These are phyloP conservation scores for Leptobrachium leishanense DNA, from an alignment of 2,113 vertebrate genomes.

Conservation along the genomic window DNA sequence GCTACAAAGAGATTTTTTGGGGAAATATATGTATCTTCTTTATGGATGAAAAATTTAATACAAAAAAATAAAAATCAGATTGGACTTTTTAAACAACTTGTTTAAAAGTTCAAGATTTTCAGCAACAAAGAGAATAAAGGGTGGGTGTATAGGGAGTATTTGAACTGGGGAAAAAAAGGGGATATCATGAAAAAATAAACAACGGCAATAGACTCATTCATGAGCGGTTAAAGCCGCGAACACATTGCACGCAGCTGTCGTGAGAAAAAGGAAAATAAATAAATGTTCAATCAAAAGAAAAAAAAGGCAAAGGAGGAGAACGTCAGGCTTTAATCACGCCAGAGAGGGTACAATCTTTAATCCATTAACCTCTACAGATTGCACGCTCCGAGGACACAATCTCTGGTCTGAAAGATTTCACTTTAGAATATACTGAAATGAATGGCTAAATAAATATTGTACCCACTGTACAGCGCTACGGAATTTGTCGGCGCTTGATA, in stretches of 20 bases:
- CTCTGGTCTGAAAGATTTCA: too few species aligned
- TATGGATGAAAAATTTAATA: neutral
- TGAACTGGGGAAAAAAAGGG: slow-evolving; percentile 39
- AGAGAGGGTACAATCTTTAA: slow-evolving; percentile 64
- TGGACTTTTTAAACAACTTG: slow-evolving; percentile 51
- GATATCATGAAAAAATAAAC: slow-evolving; percentile 75
- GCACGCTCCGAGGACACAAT: too few species aligned
- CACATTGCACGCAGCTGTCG: slow-evolving; percentile 78
- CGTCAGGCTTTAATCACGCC: slow-evolving; percentile 64
- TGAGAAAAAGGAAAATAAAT: slow-evolving; percentile 65
- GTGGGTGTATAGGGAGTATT: neutral
- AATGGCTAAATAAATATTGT: too few species aligned
- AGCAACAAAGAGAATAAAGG: slow-evolving; percentile 1
- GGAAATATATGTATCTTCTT: too few species aligned
- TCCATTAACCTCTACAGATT: slow-evolving; percentile 50
- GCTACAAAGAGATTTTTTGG: too few species aligned
- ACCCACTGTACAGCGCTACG: too few species aligned
- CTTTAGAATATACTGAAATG: too few species aligned
- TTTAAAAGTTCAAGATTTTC: slow-evolving; percentile 48
- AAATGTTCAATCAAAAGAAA: slow-evolving; percentile 62
- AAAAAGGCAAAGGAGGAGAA: slow-evolving; percentile 51
- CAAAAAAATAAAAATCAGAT: neutral
- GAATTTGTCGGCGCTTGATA: too few species aligned
- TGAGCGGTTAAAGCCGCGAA: slow-evolving; percentile 56
- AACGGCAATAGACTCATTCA: slow-evolving; percentile 55